These are phyloP conservation scores for Cordylochernes scorpioides DNA, from an alignment of 2,888 invertebrate genomes.

Conservation along the genomic window DNA sequence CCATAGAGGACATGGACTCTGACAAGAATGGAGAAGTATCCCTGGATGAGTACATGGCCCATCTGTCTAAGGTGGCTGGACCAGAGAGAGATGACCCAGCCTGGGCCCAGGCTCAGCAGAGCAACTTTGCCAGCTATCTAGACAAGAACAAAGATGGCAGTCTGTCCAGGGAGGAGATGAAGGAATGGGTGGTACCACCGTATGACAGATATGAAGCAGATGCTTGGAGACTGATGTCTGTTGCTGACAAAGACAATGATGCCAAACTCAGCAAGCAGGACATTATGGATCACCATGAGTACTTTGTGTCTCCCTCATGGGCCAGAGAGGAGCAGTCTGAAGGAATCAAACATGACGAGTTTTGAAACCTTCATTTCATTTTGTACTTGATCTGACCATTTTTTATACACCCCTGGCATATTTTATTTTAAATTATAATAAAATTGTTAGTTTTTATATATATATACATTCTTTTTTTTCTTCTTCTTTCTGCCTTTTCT, in stretches of 20 bases:
- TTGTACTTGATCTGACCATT: too few relatives aligned
- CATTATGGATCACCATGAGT: conserved; percentile 12
- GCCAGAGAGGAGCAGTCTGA: too few relatives aligned
- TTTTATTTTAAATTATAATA: too few relatives aligned
- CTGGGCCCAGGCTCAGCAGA: conserved; percentile 28
- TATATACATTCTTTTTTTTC: too few relatives aligned
- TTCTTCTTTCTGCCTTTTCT: too few relatives aligned
- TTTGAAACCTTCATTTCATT: too few relatives aligned
- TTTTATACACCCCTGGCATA: too few relatives aligned
- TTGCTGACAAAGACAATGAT: conserved; percentile 24
- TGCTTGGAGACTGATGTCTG: conserved; percentile 27
- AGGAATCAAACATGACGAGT: too few relatives aligned
- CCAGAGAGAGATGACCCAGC: conserved; percentile 23
- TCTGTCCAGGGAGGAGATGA: conserved; percentile 26
- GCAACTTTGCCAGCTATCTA: conserved; percentile 26
- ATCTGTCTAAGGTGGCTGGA: conserved; percentile 13
- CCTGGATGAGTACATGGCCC: conserved; percentile 28
- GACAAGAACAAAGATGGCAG: conserved; percentile 28
- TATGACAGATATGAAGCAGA: conserved; percentile 29
- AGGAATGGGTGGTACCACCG: conserved; percentile 28
- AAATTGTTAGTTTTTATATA: too few relatives aligned
- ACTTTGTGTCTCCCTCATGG: conserved; percentile 12
- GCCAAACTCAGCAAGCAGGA: conserved; percentile 12
- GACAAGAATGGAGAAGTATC: conserved; percentile 27
- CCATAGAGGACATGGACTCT: conserved; percentile 29